Conservation (phyloP, 35 echinoderm and acorn worm species). For the Anneissia japonica region DNA sequence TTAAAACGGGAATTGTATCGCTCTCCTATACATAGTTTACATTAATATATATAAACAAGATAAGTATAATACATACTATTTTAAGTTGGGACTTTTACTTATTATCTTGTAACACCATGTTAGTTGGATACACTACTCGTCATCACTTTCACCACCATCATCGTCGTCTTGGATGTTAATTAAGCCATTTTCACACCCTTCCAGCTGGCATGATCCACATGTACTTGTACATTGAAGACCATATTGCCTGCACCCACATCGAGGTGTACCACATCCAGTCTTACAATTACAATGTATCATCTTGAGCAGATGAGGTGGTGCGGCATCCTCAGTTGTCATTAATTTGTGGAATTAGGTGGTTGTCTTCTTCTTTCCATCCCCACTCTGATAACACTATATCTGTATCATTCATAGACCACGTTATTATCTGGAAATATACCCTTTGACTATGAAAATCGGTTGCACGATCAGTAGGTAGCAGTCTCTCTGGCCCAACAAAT, state of each 20-base stretch:
- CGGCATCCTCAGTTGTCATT: not conserved
- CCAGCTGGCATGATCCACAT: constrained; percentile 11
- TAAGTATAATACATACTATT: no score
- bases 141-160: no score
- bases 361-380: constrained; percentile 9
- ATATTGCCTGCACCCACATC: constrained; percentile 17
- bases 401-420: not conserved
- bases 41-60: no score
- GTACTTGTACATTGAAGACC: constrained; percentile 1
- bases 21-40: no score
- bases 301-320: not conserved
- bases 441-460: constrained; percentile 20
- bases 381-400: constrained; percentile 14
- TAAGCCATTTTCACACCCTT: constrained; percentile 2
- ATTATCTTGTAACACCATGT: no score
- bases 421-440: constrained; percentile 29
- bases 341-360: not conserved
- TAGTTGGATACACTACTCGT: no score
- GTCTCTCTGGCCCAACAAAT: constrained; percentile 40
- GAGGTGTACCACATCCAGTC: not conserved
- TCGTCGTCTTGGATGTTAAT: no score
- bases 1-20: no score
- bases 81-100: no score
- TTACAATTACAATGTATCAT: constrained; percentile 23
- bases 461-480: constrained; percentile 24